phyloP scores from a whole-genome alignment of 2,797 vertebrate genomes.

The Bucorvus abyssinicus region DNA sequence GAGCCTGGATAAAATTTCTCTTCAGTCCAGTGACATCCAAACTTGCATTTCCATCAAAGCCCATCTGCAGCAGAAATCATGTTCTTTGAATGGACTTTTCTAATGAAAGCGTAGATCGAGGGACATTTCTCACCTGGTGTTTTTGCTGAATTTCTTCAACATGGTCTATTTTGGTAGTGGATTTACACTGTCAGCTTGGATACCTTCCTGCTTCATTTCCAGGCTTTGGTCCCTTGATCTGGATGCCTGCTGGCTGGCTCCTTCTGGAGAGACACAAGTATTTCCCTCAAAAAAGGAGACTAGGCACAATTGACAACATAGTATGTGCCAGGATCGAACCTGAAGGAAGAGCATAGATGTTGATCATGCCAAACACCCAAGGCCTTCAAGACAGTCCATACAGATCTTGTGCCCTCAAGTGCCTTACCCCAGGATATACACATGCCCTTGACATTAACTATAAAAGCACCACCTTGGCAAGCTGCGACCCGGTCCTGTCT shows the following conservation, averaged over 20 bases:
- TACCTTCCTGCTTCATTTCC: slow-evolving; percentile 15
- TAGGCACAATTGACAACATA: background rate
- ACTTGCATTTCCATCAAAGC: background rate
- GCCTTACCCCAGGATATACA: background rate
- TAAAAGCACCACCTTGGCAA: background rate
- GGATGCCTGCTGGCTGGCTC: background rate
- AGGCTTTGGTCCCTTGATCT: background rate
- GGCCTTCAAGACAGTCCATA: background rate
- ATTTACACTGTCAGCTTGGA: background rate
- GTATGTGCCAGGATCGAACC: background rate
- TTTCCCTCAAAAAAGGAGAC: background rate
- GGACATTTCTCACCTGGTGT: background rate
- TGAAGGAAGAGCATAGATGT: background rate
- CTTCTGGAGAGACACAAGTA: background rate
- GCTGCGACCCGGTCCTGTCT: background rate
- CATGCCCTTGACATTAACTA: background rate
- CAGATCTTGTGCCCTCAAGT: background rate
- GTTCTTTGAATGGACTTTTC: background rate
- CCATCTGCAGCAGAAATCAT: background rate
- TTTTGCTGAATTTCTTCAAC: background rate
- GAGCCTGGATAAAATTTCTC: background rate
- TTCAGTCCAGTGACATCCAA: background rate
- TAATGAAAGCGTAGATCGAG: background rate
- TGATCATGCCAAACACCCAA: background rate
- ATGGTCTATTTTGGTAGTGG: background rate